Conservation (phyloP, 2,113 vertebrate genomes). For the Pseudorasbora parva region DNA sequence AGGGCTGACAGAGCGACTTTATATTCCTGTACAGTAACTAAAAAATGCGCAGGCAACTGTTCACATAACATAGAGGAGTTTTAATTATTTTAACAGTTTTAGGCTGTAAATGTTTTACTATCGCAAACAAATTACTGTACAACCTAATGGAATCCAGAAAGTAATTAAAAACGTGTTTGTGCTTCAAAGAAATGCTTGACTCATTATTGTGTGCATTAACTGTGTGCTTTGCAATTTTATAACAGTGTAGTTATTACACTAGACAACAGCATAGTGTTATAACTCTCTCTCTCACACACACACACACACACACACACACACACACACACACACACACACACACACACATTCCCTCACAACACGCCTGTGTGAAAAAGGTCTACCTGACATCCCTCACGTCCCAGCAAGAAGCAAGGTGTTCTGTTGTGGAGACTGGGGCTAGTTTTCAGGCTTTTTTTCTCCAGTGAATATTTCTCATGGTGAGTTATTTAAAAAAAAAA, state of each 20-base stretch:
- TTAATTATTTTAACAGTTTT: neutral
- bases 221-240: neutral
- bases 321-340: neutral
- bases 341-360: neutral
- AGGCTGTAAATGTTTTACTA: neutral
- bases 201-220: neutral
- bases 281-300: neutral
- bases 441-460: neutral
- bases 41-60: neutral
- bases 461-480: neutral
- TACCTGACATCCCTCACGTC: neutral
- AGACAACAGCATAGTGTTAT: neutral
- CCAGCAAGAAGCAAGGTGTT: neutral
- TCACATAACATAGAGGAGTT: neutral
- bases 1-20: constrained; percentile 15
- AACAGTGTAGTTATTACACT: neutral
- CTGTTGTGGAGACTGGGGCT: neutral
- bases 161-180: neutral
- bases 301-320: neutral
- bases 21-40: constrained; percentile 6
- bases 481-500: too few relatives aligned
- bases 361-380: neutral
- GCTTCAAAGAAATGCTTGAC: neutral
- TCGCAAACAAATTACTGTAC: neutral
- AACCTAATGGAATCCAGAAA: constrained; percentile 17